Conservation (phyloP, 2,797 vertebrate genomes). For the Leptoclinus maculatus region DNA sequence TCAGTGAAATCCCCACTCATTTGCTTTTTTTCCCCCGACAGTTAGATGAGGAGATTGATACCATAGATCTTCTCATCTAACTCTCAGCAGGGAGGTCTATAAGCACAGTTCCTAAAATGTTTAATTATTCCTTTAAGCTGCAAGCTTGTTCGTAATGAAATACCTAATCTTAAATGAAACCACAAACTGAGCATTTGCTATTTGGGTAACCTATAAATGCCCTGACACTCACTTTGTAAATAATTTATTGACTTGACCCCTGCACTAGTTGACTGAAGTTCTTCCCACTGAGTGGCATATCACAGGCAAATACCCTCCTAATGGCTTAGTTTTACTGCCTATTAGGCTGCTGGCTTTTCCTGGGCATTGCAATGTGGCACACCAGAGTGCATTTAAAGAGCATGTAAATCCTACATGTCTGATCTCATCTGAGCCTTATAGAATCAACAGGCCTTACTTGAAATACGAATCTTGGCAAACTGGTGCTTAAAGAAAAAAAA, state of each 20-base stretch:
- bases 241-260: slow-evolving; percentile 37
- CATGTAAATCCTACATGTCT: slow-evolving; percentile 51
- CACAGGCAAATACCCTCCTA: slow-evolving; percentile 43
- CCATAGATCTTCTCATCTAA: neutral
- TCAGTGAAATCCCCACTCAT: neutral
- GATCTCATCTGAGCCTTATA: slow-evolving; percentile 56
- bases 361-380: slow-evolving; percentile 31
- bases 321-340: slow-evolving; percentile 44
- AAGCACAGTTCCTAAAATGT: neutral
- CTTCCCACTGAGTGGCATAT: slow-evolving; percentile 49
- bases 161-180: slow-evolving; percentile 3
- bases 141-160: neutral
- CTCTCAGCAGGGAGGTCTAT: neutral
- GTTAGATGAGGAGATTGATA: neutral
- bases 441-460: slow-evolving; percentile 27
- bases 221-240: slow-evolving; percentile 19
- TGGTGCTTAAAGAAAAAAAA: slow-evolving; percentile 33
- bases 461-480: slow-evolving; percentile 39
- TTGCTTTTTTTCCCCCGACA: neutral
- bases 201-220: slow-evolving; percentile 28
- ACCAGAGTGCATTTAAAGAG: slow-evolving; percentile 52
- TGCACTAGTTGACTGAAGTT: slow-evolving; percentile 29
- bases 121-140: slow-evolving; percentile 6
- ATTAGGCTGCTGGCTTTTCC: slow-evolving; percentile 42
- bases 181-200: slow-evolving; percentile 10